Conservation (phyloP, 2,888 invertebrate genomes). For the Eretmocerus hayati region DNA sequence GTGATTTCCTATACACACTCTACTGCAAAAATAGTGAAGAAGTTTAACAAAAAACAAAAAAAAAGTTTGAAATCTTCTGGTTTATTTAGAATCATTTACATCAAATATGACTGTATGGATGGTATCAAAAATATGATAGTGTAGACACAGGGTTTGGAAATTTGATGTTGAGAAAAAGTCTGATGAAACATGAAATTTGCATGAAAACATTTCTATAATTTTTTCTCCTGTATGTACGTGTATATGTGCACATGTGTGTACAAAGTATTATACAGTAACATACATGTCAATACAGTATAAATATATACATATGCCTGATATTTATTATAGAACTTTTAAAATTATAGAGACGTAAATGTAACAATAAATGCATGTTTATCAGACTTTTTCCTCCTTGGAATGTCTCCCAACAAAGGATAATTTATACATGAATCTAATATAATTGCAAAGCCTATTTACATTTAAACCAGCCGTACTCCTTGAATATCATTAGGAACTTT, state of each 20-base stretch:
- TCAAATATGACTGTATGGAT: constrained; percentile 5
- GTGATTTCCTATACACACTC: constrained; percentile 24
- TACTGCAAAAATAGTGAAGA: constrained; percentile 18
- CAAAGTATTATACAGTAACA: constrained; percentile 16
- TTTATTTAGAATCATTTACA: constrained; percentile 15
- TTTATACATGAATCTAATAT: constrained; percentile 15
- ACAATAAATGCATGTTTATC: constrained; percentile 19
- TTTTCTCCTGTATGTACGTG: constrained; percentile 11
- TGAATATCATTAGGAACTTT: constrained; percentile 42
- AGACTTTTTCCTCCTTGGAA: constrained; percentile 18
- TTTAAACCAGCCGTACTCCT: constrained; percentile 40
- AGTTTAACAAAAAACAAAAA: constrained; percentile 10
- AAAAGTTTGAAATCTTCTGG: constrained; percentile 9
- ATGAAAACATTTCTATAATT: constrained; percentile 18
- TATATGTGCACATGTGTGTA: constrained; percentile 12
- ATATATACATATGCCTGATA: constrained; percentile 11
- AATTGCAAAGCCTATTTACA: constrained; percentile 36
- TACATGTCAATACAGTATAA: constrained; percentile 19
- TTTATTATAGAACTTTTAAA: constrained; percentile 14
- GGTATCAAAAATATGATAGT: constrained; percentile 8
- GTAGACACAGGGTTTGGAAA: constrained; percentile 10
- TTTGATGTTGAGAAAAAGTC: constrained; percentile 15
- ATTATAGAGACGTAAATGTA: constrained; percentile 13
- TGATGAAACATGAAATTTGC: constrained; percentile 17
- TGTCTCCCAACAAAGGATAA: constrained; percentile 14